Base-by-base conservation (phyloP, 2,113 vertebrate genomes). In the Echinops telfairi region DNA sequence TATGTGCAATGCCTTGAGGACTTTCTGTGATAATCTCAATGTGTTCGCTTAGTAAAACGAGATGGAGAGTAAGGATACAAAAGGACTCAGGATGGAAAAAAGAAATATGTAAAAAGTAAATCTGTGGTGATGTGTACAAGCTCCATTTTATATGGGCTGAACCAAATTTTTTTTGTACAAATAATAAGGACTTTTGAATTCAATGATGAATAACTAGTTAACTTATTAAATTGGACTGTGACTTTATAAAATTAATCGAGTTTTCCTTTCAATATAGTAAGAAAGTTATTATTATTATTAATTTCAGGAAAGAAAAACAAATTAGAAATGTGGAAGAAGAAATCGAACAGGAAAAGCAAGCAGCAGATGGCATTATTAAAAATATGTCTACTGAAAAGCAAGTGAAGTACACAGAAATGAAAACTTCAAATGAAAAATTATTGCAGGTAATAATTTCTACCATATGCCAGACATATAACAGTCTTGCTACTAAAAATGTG, bases 311-410 rank as follows among this genome's bases (percentile, higher is more conserved):
- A 95, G 99, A 99, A 97, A 99, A 99, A 86, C 97, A 98, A 29
- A 98, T 99, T 96, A 97, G 98, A 91, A 97, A 92, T 25, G 97
- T 98, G 22, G 99, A 99, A 95, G 98, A 99, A 95, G 98, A 98
- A 91, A 98, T 99, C 14, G 98, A 98, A 90, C 98, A 53, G 95
- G 98, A 99, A 96, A 99, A 99, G 86, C 96, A 98, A 85, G 98
- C 98, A 22, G 99, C 99, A 71, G 99, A 99, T 57, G 98, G 98
- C 96, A 98, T 99, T 25, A 97, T 99, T 53, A 99, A 99, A 97
- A 98, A 99, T 19, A 99, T 99, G 99, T 97, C 98, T 0, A 96
- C 98, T 1, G 98, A 98, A 83, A 98, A 99, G 96, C 99, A 99
- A 95, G 96, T 98, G 89, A 99, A 98, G 86, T 99, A 99, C 47